Percentiles rank a stretch among this genome's conserved stretches.
Conservation (phyloP, 1,140 invertebrate species). For the Hycleus cichorii region DNA sequence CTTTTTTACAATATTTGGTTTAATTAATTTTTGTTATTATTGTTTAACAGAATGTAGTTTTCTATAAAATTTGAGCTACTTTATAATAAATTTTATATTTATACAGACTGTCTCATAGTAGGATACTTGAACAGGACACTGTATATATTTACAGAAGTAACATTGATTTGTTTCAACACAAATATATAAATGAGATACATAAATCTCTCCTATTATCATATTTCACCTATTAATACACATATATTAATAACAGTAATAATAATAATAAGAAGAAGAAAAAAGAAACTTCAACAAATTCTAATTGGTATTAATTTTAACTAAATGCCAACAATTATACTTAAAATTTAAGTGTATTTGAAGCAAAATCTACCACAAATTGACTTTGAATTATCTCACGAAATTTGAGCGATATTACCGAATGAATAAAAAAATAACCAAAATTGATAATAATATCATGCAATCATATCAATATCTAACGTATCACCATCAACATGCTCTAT, state of each 20-base stretch:
- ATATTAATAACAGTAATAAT: background rate
- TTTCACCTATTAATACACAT: background rate
- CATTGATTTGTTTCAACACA: background rate
- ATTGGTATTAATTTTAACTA: too few species aligned
- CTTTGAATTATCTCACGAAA: too few species aligned
- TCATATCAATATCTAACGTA: constrained; percentile 41
- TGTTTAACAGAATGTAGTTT: background rate
- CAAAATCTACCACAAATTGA: too few species aligned
- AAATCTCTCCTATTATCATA: background rate
- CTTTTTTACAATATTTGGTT: constrained; percentile 17
- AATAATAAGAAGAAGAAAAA: background rate
- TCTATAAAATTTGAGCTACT: constrained; percentile 17
- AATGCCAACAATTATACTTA: too few species aligned
- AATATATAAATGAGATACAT: constrained; percentile 4
- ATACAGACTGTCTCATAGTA: background rate
- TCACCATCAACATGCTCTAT: constrained; percentile 38
- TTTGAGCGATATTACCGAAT: too few species aligned
- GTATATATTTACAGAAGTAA: too few species aligned
- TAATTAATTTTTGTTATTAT: constrained; percentile 1
- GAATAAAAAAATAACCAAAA: too few species aligned
- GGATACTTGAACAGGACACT: background rate
- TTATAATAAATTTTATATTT: too few species aligned
- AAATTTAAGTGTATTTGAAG: too few species aligned
- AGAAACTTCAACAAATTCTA: background rate
- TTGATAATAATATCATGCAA: constrained; percentile 32